A percentile compares a stretch with the other conserved stretches of the same genome.
Evolutionary conservation across 1,140 invertebrate genomes (phyloP).

Genomic region (Drosophila bocqueti): DNA sequence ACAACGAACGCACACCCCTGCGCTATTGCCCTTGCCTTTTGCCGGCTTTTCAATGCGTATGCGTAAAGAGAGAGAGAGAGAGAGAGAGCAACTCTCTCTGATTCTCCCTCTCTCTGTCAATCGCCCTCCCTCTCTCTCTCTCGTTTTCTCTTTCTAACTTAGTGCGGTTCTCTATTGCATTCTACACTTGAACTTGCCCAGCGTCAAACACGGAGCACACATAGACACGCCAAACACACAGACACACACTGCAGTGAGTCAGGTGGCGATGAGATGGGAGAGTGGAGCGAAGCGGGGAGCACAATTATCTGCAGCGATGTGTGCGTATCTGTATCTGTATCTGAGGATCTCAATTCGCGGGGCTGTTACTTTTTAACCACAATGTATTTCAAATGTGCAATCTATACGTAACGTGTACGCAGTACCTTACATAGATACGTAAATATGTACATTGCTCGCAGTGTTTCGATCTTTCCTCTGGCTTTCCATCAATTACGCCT

Average conservation of each 20-base stretch:
- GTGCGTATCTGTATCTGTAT: constrained; percentile 58
- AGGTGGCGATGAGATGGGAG: constrained; percentile 11
- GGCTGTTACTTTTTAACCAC: constrained; percentile 79
- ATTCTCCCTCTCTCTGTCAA: not conserved
- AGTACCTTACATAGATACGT: not conserved
- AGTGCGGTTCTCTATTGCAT: constrained; percentile 73
- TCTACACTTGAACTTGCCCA: constrained; percentile 82
- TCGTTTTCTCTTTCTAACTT: constrained; percentile 27
- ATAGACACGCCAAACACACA: constrained; percentile 21
- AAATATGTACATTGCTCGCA: constrained; percentile 17
- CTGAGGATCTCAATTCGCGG: constrained; percentile 47
- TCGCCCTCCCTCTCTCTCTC: constrained; percentile 23
- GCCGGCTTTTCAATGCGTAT: constrained; percentile 80
- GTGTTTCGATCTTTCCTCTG: constrained; percentile 46
- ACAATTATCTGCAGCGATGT: constrained; percentile 66
- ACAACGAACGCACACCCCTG: constrained; percentile 19
- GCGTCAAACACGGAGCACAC: constrained; percentile 63
- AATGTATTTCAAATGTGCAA: constrained; percentile 83
- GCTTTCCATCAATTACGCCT: constrained; percentile 66
- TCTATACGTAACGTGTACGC: constrained; percentile 57
- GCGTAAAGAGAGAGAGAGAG: constrained; percentile 59
- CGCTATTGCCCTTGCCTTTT: constrained; percentile 59
- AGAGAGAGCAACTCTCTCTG: not conserved
- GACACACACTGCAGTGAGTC: constrained; percentile 14
- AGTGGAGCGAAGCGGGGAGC: constrained; percentile 19